Evolutionary conservation across 2,888 invertebrate genomes (phyloP).

Genomic region (Aquatica leii): DNA sequence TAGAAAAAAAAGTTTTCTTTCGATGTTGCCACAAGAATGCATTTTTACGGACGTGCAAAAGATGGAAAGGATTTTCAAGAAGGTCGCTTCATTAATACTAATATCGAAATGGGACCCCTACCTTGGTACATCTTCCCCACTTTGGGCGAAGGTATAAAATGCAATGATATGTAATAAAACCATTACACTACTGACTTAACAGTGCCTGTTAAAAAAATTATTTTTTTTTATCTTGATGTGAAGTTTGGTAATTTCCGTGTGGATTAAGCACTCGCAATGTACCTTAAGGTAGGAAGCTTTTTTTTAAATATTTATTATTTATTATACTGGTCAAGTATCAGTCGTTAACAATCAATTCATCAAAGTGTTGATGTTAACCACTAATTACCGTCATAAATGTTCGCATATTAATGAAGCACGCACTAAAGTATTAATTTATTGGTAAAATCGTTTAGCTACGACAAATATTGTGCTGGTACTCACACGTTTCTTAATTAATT

Average conservation of each 20-base stretch:
- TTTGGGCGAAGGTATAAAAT: conserved; percentile 54
- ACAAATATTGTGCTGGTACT: no score
- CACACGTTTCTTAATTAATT: no score
- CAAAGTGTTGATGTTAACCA: background rate
- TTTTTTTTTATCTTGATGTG: conserved; percentile 27
- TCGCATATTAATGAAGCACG: background rate
- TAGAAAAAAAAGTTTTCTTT: no score
- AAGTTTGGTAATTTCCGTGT: conserved; percentile 26
- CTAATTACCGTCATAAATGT: background rate
- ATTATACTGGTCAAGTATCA: no score
- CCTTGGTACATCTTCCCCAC: conserved; percentile 52
- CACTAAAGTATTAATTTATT: background rate
- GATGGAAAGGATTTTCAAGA: conserved; percentile 32
- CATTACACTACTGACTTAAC: conserved; percentile 51
- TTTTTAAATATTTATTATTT: conserved; percentile 1
- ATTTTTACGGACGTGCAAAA: background rate
- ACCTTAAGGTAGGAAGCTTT: conserved; percentile 23
- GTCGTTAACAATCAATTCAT: background rate
- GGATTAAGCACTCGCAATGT: conserved; percentile 30
- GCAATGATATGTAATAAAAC: conserved; percentile 53
- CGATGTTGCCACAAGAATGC: background rate
- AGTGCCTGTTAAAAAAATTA: conserved; percentile 29
- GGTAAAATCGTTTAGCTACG: no score
- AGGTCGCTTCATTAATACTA: conserved; percentile 53
- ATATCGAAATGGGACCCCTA: conserved; percentile 53